A percentile compares a stretch with the other conserved stretches of the same genome.
Conservation (phyloP, 2,113 vertebrate species). For the Amazona guildingii region DNA sequence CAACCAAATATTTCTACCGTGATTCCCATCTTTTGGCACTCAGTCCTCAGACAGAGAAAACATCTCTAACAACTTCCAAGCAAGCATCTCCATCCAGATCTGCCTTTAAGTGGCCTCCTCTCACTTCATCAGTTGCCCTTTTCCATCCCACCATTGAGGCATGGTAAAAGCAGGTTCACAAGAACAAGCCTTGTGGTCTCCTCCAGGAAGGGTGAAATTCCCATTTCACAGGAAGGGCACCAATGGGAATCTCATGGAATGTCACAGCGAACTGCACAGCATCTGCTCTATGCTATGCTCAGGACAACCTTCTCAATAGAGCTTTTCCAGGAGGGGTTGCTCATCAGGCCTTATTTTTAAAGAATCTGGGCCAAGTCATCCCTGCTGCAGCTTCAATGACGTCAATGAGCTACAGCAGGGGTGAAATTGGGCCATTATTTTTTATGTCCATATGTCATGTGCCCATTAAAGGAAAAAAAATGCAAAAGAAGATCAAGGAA, state of each 20-base stretch:
- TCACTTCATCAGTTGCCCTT: not conserved
- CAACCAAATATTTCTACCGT: not conserved
- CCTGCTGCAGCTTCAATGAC: conserved; percentile 66
- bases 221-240: not conserved
- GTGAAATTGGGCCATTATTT: conserved; percentile 67
- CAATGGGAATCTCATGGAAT: not conserved
- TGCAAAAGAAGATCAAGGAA: conserved; percentile 26
- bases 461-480: conserved; percentile 39
- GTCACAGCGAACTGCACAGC: not conserved
- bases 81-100: not conserved
- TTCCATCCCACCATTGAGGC: not conserved
- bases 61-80: not conserved
- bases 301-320: conserved; percentile 32
- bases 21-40: not conserved
- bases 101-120: not conserved
- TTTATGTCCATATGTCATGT: conserved; percentile 62
- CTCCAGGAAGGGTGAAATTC: not conserved
- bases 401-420: conserved; percentile 64
- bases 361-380: conserved; percentile 70
- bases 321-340: conserved; percentile 52
- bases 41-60: not conserved
- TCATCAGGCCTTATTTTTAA: conserved; percentile 66
- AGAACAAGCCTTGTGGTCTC: not conserved
- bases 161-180: not conserved
- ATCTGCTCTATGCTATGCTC: not conserved